Evolutionary conservation across 2,797 vertebrate genomes (phyloP).

Genomic region (Moxostoma hubbsi): DNA sequence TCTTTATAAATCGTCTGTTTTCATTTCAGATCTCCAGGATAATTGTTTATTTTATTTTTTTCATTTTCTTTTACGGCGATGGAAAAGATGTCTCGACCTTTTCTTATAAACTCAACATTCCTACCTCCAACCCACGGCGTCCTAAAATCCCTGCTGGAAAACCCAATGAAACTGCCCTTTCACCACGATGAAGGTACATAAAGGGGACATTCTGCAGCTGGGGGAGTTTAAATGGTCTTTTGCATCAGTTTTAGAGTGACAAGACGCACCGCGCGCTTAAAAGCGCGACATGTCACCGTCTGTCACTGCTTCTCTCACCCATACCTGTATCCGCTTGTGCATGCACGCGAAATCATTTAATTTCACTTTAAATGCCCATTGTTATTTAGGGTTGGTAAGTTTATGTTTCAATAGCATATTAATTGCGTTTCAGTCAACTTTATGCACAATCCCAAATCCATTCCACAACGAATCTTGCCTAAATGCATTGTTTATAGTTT

Average conservation of each 20-base stretch:
- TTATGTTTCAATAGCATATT: neutral
- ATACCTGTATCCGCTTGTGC: no score
- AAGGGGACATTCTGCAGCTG: neutral
- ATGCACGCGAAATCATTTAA: neutral
- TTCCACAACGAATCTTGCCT: neutral
- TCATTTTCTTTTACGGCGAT: constrained; percentile 52
- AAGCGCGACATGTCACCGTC: neutral
- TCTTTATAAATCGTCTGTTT: constrained; percentile 15
- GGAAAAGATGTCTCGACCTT: constrained; percentile 92
- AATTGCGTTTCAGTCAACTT: neutral
- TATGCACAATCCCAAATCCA: neutral
- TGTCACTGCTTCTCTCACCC: neutral
- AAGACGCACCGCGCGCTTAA: neutral
- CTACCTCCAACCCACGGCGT: constrained; percentile 94
- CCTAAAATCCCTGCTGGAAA: constrained; percentile 95
- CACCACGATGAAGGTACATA: constrained; percentile 90
- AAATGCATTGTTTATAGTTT: neutral
- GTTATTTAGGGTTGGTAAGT: neutral
- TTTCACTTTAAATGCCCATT: neutral
- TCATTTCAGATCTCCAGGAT: no score
- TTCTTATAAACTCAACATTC: constrained; percentile 86
- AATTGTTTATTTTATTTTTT: neutral
- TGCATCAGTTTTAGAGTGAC: neutral
- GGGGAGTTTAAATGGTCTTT: neutral
- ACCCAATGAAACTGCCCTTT: constrained; percentile 93